These are phyloP conservation scores for Onthophagus sagittarius DNA, from an alignment of 2,888 invertebrate genomes.

Conservation along the genomic window DNA sequence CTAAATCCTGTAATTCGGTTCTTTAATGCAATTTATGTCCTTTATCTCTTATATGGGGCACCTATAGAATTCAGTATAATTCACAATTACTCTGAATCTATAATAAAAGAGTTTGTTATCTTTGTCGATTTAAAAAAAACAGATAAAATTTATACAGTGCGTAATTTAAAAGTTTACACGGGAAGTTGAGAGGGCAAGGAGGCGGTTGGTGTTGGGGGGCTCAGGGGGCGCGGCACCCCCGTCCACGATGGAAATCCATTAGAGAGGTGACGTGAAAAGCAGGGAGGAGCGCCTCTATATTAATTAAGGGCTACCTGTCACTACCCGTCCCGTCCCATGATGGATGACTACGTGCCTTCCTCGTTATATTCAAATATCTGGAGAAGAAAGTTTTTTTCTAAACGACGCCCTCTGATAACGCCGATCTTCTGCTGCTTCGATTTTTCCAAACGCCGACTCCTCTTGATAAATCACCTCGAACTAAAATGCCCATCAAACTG, in stretches of 20 bases:
- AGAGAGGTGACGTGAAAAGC: slow-evolving; percentile 47
- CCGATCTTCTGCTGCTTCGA: background rate
- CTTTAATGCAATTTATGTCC: too few species aligned
- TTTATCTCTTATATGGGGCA: too few species aligned
- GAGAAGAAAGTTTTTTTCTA: slow-evolving; percentile 27
- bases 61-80: too few species aligned
- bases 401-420: background rate
- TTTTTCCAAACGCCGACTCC: background rate
- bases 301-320: slow-evolving; percentile 50
- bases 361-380: slow-evolving; percentile 27
- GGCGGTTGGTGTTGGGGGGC: background rate
- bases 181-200: slow-evolving; percentile 29
- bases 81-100: too few species aligned
- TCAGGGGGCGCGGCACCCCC: slow-evolving; percentile 1
- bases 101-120: background rate
- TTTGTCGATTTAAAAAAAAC: background rate
- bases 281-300: slow-evolving; percentile 47
- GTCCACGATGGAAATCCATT: slow-evolving; percentile 41
- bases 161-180: slow-evolving; percentile 46
- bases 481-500: background rate
- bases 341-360: slow-evolving; percentile 45
- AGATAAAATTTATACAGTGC: slow-evolving; percentile 41
- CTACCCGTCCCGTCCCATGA: slow-evolving; percentile 45
- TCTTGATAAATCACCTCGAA: background rate
- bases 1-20: too few species aligned